phyloP scores from a whole-genome alignment of 2,797 vertebrate species.

The Ptychobarbus kaznakovi region DNA sequence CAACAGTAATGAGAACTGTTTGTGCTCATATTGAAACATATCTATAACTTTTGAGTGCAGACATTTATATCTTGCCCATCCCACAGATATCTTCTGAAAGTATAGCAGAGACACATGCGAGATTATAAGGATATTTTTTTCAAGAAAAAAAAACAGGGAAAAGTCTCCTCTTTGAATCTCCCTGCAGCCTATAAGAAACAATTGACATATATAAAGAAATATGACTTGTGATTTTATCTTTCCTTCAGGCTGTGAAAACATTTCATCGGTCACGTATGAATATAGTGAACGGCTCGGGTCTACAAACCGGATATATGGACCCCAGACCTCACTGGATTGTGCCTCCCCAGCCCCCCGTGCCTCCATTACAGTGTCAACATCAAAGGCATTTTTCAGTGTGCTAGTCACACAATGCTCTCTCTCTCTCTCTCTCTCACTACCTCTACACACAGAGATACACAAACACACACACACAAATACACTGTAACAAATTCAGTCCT shows the following conservation, averaged over 20 bases:
- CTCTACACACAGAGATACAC: slow-evolving; percentile 19
- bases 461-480: slow-evolving; percentile 27
- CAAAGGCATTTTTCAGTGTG: slow-evolving; percentile 56
- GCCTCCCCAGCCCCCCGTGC: slow-evolving; percentile 41
- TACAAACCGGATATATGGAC: slow-evolving; percentile 38
- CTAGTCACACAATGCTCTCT: slow-evolving; percentile 45
- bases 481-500: slow-evolving; percentile 55
- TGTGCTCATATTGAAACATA: not conserved
- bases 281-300: not conserved
- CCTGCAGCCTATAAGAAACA: not conserved
- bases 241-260: slow-evolving; percentile 10
- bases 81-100: not conserved
- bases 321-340: slow-evolving; percentile 27
- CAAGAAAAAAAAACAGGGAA: too few relatives aligned
- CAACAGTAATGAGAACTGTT: not conserved
- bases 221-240: not conserved
- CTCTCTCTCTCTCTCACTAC: slow-evolving; percentile 27
- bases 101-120: not conserved
- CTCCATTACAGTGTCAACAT: slow-evolving; percentile 53
- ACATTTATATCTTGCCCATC: not conserved
- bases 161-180: not conserved
- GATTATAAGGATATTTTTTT: not conserved
- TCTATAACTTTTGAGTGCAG: not conserved
- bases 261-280: slow-evolving; percentile 28
- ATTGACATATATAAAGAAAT: not conserved